Conservation (phyloP, 2,797 vertebrate genomes). For the Arrhamphus sclerolepis region DNA sequence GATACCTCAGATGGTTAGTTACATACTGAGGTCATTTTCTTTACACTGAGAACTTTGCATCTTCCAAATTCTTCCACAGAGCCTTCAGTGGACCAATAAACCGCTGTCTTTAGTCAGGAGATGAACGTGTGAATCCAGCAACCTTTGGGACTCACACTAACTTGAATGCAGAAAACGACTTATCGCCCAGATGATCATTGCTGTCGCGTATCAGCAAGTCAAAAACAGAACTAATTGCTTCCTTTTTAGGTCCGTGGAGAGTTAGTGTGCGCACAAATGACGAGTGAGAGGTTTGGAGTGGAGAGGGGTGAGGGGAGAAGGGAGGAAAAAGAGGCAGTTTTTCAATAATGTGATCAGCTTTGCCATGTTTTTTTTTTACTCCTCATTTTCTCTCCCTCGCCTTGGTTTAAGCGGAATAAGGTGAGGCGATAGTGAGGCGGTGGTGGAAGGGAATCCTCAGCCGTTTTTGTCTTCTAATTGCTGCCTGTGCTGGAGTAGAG, state of each 20-base stretch:
- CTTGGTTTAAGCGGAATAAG: constrained; percentile 37
- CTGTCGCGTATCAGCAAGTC: constrained; percentile 45
- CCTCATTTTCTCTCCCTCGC: constrained; percentile 11
- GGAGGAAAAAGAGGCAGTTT: constrained; percentile 27
- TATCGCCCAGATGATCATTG: constrained; percentile 60
- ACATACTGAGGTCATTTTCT: too few species aligned
- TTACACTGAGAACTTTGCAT: too few species aligned
- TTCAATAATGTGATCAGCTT: constrained; percentile 57
- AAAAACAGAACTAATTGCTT: constrained; percentile 65
- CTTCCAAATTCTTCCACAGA: too few species aligned
- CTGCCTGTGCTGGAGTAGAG: constrained; percentile 29
- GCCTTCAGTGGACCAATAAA: too few species aligned
- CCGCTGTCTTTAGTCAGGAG: too few species aligned
- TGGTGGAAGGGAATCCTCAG: constrained; percentile 28
- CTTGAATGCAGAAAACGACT: constrained; percentile 52
- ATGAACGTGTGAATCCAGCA: too few species aligned
- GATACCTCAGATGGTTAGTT: too few species aligned
- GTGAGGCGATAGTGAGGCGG: constrained; percentile 5
- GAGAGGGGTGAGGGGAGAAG: neutral
- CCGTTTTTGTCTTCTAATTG: constrained; percentile 57
- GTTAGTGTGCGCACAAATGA: constrained; percentile 43
- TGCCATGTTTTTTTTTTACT: constrained; percentile 22
- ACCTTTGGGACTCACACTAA: constrained; percentile 15
- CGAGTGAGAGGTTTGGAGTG: constrained; percentile 16
- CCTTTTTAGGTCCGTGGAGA: constrained; percentile 37